phyloP scores from a whole-genome alignment of 92 coral and sea anemone genomes.

The Bergia puertoricense region DNA sequence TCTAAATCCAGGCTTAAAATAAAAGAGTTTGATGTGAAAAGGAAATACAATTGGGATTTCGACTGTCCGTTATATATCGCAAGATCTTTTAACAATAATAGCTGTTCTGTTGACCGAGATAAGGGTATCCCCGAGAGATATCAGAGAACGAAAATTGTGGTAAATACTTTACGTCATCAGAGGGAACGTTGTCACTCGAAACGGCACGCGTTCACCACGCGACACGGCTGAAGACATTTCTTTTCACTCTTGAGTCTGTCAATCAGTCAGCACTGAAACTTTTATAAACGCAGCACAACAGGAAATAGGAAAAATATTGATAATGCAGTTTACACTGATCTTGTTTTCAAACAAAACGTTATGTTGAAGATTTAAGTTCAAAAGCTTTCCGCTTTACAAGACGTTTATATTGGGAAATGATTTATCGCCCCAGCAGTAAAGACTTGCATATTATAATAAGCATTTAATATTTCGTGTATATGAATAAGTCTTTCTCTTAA shows the following conservation, averaged over 20 bases:
- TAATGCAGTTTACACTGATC: conserved; percentile 1
- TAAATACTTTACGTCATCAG: conserved; percentile 35
- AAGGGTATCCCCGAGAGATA: background rate
- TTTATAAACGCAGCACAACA: conserved; percentile 8
- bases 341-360: conserved; percentile 25
- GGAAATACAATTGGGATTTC: conserved; percentile 19
- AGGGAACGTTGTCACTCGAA: conserved; percentile 22
- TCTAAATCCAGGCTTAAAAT: conserved; percentile 17
- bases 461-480: no score
- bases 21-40: background rate
- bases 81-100: background rate
- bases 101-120: conserved; percentile 2
- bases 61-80: background rate
- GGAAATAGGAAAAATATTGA: conserved; percentile 20
- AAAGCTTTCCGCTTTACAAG: conserved; percentile 11
- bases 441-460: background rate
- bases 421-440: background rate
- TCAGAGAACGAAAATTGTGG: background rate
- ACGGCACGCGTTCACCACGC: conserved; percentile 68
- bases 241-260: conserved; percentile 20
- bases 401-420: conserved; percentile 21
- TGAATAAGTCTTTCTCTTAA: background rate
- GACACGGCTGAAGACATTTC: conserved; percentile 17
- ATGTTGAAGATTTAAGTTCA: conserved; percentile 13
- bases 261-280: conserved; percentile 4